Base-by-base conservation (phyloP, 2,113 vertebrate species). In the Nematolebias whitei region DNA sequence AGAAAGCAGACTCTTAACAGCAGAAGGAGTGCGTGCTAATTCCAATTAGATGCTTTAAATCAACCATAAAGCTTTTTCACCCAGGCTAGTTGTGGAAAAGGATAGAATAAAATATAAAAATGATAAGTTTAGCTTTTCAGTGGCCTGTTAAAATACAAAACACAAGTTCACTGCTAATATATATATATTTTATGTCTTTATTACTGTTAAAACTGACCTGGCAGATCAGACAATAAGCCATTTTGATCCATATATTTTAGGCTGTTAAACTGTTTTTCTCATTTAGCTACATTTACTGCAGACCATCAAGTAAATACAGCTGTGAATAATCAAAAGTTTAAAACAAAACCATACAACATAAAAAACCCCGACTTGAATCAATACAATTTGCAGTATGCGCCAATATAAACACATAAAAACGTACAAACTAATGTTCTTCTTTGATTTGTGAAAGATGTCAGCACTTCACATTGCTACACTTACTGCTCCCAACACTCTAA, bases 391-490 rank as follows among this genome's bases (percentile, higher is more conserved):
- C 24, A 22, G 2, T 23, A 2, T 56, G 3, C 11, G 16, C 5
- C 2, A 44, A 41, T 11, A 39, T 32, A 20, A 41, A 24, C 4
- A 29, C 16, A 44, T 18, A 19, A 29, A 44, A 5, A 19, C 16
- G 6, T 26, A 8, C 8, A 18, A 18, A 53, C 7, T 12, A 18
- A 24, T 15, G 13, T 22, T 24, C 26, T 52, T 19, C n/a, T 23
- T 23, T 44, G 22, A 43, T 63, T 74, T 67, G 43, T 23, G 20
- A 44, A 67, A 16, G 70, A 63, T 10, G 13, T 5, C 24, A 45
- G 44, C 45, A 61, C 48, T 77, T 56, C 43, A 49, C 53, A 53
- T 54, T 69, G 38, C 54, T 43, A 45, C 40, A 59, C 16, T 72
- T 19, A 22, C 54, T 49, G 39, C 49, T 55, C 26, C 74, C n/a